Conservation (phyloP, 2,888 invertebrate species). For the Icerya purchasi region DNA sequence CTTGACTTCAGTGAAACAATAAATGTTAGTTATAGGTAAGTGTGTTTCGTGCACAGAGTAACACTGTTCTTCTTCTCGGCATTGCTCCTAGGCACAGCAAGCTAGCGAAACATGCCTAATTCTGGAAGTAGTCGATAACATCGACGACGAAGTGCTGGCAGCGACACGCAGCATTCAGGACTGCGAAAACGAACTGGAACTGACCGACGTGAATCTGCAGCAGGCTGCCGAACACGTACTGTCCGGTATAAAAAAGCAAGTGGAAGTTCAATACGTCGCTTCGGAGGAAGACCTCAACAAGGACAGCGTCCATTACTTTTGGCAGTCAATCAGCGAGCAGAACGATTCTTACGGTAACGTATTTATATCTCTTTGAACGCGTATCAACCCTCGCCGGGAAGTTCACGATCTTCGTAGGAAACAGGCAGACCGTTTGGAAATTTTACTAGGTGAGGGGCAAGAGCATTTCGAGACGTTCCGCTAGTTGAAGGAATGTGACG, state of each 20-base stretch:
- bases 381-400: no score
- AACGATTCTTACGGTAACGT: neutral
- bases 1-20: no score
- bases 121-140: constrained; percentile 4
- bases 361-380: no score
- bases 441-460: no score
- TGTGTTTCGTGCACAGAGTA: no score
- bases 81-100: no score
- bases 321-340: neutral
- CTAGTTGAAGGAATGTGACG: no score
- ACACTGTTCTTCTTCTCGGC: no score
- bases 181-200: constrained; percentile 6
- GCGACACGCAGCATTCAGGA: constrained; percentile 10
- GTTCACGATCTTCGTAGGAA: no score
- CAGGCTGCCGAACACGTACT: constrained; percentile 8
- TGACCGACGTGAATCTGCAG: constrained; percentile 8
- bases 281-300: neutral
- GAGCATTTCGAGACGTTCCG: no score
- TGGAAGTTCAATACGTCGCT: neutral
- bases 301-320: neutral
- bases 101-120: neutral
- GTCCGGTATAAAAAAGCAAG: constrained; percentile 1
- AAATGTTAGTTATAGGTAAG: no score
- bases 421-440: no score
- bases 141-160: constrained; percentile 11